Base-by-base conservation (phyloP, 2,797 vertebrate genomes). In the Tangara arthus region DNA sequence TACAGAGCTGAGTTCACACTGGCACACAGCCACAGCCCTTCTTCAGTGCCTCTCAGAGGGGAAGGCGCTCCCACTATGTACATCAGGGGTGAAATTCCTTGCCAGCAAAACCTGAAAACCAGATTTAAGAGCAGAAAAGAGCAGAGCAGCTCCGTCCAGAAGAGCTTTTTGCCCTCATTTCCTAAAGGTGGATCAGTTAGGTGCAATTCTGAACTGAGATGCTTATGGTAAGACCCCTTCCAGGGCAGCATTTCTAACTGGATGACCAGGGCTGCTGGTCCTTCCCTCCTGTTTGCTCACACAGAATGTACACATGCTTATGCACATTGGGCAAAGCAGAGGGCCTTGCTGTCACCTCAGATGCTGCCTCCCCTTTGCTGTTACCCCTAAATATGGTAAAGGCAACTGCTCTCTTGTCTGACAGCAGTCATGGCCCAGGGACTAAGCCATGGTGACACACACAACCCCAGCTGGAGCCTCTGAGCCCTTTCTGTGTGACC, bases 251-350 rank as follows among this genome's bases (percentile, higher is more conserved):
- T 55, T 87, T 71, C 57, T 18, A 47, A 26, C 30, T 1, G 2
- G 32, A 20, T 32, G 32, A 27, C 13, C 27, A 34, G 64, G 9
- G 34, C 52, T 49, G 52, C 46, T 15, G 24, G 34, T 39, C 46
- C 42, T 56, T 68, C 4, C 1, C 46, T 69, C 42, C 4, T 4
- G 14, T 60, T 61, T 34, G 60, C 64, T 68, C 3, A 1, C 8
- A 34, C 32, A 30, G 55, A 4, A 22, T 0, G 0, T 0, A 41
- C 1, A 0, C 14, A 0, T 11, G 19, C 12, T 57, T 19, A 4
- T 4, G 18, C 11, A 27, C 34, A 19, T 1, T 6, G 46, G 34
- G 44, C 15, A 9, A 64, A 28, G 41, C 28, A 52, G 53, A 72
- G 9, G 14, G n/a, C 37, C 28, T n/a, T 0, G 2, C 55, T 35